Evolutionary conservation across 2,113 vertebrate genomes (phyloP), one percentile per base, ranked within the genome.

Genomic region (Oncorhynchus keta): DNA sequence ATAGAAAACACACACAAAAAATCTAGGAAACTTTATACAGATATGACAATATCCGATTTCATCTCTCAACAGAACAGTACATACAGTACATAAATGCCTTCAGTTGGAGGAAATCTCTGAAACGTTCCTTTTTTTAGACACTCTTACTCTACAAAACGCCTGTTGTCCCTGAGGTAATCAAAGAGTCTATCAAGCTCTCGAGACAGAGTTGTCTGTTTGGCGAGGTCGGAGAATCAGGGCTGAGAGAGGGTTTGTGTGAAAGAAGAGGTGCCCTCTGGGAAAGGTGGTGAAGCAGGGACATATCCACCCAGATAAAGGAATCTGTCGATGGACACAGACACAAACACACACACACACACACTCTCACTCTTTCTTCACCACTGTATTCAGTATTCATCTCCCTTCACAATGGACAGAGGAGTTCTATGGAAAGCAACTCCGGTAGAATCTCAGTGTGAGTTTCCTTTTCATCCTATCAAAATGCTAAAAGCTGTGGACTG

Each of bases 121-220:
- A 8, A 62, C 39, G 3, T 39, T 61, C 6, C 59, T n/a, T 8
- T 39, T 45, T 11, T 45, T 45, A 45, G 39, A 45, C 9, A 11
- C 39, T 45, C 16, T 57, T 14, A 22, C 35, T 20, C 12, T 11
- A 24, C 20, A 61, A 72, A 67, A 51, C 3, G 26, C 45, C 49
- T 57, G 49, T 55, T 70, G 72, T 62, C 68, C 16, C 49, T 35
- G 24, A 4, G 13, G 51, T 30, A 51, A 74, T 30, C n/a, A 35
- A 73, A 28, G 28, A 65, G 51, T 79, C 72, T 70, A 51, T 79
- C 55, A 70, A 62, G 39, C 57, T 55, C 64, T 8, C 14, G 39
- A 62, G 28, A 11, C 68, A 24, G 24, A 16, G 14, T 18, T 61
- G 77, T 45, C 68, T 18, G 7, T 20, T 71, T 22, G n/a, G 20